Conservation (phyloP, 1,140 invertebrate genomes). For the Conus ventricosus region DNA sequence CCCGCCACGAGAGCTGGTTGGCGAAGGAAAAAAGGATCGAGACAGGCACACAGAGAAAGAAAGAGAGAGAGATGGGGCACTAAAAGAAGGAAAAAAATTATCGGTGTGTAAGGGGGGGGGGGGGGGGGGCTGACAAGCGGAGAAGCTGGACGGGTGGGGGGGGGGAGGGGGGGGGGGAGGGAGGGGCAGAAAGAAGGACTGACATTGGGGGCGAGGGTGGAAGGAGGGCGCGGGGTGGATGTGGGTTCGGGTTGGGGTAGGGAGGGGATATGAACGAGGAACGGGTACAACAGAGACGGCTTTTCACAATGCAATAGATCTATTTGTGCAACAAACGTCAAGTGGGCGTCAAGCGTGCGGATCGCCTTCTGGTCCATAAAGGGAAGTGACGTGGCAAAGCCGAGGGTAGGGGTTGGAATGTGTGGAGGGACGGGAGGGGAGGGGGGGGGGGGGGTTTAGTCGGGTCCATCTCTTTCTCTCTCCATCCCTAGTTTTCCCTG, state of each 20-base stretch:
- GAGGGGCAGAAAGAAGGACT: too few species aligned
- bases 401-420: too few species aligned
- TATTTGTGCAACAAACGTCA: slow-evolving; percentile 51
- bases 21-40: not conserved
- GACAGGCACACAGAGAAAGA: not conserved
- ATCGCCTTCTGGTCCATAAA: too few species aligned
- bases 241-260: not conserved
- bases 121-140: too few species aligned
- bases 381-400: too few species aligned
- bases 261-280: not conserved
- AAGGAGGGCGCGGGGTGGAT: not conserved
- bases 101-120: not conserved
- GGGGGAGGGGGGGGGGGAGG: too few species aligned
- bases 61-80: not conserved
- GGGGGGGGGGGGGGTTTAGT: not conserved
- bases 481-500: too few species aligned
- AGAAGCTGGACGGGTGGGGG: too few species aligned
- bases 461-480: too few species aligned
- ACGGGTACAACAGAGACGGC: not conserved
- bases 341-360: slow-evolving; percentile 24
- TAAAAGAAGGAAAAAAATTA: not conserved
- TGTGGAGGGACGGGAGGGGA: not conserved
- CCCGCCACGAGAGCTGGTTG: not conserved
- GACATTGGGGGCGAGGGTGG: not conserved
- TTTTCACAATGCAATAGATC: slow-evolving; percentile 55